Evolutionary conservation across 2,113 vertebrate species (phyloP).

Genomic region (Cygnus atratus): DNA sequence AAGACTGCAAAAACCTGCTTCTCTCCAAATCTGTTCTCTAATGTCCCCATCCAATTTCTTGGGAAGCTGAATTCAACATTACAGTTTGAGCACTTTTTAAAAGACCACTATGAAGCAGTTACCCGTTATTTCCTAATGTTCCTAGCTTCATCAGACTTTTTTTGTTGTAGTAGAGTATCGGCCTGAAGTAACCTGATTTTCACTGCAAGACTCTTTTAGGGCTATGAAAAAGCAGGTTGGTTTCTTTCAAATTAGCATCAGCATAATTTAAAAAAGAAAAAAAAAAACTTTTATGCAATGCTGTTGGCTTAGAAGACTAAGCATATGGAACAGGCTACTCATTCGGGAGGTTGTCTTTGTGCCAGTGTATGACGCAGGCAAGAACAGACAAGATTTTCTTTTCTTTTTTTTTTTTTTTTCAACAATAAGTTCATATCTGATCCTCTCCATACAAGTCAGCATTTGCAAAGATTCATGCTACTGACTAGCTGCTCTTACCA

Average conservation of each 20-base stretch:
- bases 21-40: not conserved
- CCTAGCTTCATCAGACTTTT: not conserved
- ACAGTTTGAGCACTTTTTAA: not conserved
- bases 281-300: not conserved
- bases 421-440: not conserved
- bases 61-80: not conserved
- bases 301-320: not conserved
- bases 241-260: not conserved
- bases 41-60: not conserved
- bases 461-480: not conserved
- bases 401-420: not conserved
- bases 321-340: not conserved
- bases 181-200: conserved; percentile 1
- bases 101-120: not conserved
- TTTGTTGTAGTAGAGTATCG: not conserved
- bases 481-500: not conserved
- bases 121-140: not conserved
- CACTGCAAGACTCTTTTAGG: not conserved
- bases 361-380: not conserved
- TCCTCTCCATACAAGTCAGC: not conserved
- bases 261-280: not conserved
- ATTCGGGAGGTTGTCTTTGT: not conserved
- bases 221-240: not conserved
- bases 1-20: not conserved
- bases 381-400: not conserved